These are phyloP conservation scores for Heteromyza rotundicornis DNA, from an alignment of 2,888 invertebrate species.

Conservation along the genomic window DNA sequence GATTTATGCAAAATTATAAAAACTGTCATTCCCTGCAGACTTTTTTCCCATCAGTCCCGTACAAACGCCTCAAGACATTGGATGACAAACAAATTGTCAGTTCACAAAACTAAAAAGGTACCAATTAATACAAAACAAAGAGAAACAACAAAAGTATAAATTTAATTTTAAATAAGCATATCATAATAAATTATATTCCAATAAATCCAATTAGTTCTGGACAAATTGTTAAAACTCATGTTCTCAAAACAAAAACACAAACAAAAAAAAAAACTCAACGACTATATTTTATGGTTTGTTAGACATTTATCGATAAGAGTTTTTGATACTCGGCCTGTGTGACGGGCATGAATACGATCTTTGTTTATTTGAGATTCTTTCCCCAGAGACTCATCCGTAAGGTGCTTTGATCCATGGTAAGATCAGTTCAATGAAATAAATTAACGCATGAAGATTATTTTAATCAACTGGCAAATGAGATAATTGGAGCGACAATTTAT, in stretches of 20 bases:
- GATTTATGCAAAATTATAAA: too few relatives aligned
- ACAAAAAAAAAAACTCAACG: constrained; percentile 1
- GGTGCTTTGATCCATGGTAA: constrained; percentile 35
- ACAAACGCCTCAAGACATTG: too few relatives aligned
- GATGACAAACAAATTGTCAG: too few relatives aligned
- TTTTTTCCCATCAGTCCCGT: too few relatives aligned
- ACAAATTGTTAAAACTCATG: constrained; percentile 50
- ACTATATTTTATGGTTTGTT: constrained; percentile 42
- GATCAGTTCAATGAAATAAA: constrained; percentile 36
- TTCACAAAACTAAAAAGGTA: too few relatives aligned
- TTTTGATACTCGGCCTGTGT: not conserved
- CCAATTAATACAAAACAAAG: too few relatives aligned
- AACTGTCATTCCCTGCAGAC: too few relatives aligned
- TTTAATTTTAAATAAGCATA: constrained; percentile 52
- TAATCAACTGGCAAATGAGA: constrained; percentile 51
- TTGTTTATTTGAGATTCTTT: constrained; percentile 2
- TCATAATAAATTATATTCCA: constrained; percentile 56
- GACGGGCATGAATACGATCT: constrained; percentile 7
- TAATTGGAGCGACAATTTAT: constrained; percentile 54
- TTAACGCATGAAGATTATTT: constrained; percentile 34
- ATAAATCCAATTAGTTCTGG: constrained; percentile 59
- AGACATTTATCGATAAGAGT: constrained; percentile 34
- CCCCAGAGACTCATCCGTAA: constrained; percentile 3
- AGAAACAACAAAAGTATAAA: constrained; percentile 42
- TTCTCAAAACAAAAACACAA: constrained; percentile 23